These are phyloP conservation scores for Agrilus cyanescens DNA, from an alignment of 2,888 invertebrate species.

Conservation along the genomic window DNA sequence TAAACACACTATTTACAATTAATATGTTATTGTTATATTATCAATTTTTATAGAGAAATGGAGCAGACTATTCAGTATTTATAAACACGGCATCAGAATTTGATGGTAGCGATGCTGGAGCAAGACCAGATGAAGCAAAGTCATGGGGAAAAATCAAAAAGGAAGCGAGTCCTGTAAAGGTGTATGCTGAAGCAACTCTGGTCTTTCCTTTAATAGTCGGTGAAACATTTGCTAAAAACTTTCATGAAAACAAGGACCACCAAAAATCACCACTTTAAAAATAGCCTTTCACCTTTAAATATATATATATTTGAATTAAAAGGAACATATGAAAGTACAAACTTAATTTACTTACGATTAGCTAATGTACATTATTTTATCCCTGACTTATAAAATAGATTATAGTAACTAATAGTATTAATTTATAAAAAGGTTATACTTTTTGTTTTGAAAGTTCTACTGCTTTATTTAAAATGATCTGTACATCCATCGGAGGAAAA, in stretches of 20 bases:
- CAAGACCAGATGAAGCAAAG: conserved; percentile 94
- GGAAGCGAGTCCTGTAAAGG: conserved; percentile 81
- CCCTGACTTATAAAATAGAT: too few species aligned
- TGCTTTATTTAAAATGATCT: conserved; percentile 69
- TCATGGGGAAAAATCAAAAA: conserved; percentile 97
- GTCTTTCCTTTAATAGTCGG: conserved; percentile 91
- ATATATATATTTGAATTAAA: conserved; percentile 3
- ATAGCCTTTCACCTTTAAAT: neutral
- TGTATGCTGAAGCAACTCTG: conserved; percentile 86
- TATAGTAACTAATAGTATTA: neutral
- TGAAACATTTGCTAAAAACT: conserved; percentile 82
- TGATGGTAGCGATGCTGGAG: conserved; percentile 97
- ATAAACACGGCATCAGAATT: conserved; percentile 92
- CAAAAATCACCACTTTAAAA: neutral
- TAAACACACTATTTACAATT: conserved; percentile 26
- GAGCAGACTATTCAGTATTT: conserved; percentile 91
- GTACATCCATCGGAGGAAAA: conserved; percentile 82
- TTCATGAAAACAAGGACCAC: conserved; percentile 23
- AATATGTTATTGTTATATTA: neutral
- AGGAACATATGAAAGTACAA: conserved; percentile 1
- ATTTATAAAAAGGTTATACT: conserved; percentile 8
- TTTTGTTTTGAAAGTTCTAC: conserved; percentile 43
- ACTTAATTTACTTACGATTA: neutral
- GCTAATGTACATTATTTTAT: too few species aligned
- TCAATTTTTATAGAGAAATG: conserved; percentile 61